Evolutionary conservation across 1,140 invertebrate genomes (phyloP).

Genomic region (Plectrocnemia conspersa): DNA sequence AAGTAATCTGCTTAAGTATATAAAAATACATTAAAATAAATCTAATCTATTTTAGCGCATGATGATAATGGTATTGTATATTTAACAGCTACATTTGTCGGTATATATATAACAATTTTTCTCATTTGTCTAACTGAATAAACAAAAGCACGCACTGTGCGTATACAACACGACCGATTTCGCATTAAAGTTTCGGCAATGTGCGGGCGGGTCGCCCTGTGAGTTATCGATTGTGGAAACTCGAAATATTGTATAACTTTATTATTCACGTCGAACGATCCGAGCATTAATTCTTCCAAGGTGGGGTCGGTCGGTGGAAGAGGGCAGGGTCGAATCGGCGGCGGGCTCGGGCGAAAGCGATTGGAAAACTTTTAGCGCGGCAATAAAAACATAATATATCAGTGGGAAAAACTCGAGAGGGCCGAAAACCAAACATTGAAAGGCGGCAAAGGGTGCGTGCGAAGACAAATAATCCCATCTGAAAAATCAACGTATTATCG

Average conservation of each 20-base stretch:
- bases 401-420: conserved; percentile 14
- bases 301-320: no score
- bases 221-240: conserved; percentile 21
- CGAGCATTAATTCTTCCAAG: conserved; percentile 31
- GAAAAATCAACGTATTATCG: conserved; percentile 21
- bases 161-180: no score
- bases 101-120: no score
- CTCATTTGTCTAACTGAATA: no score
- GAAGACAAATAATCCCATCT: conserved; percentile 28
- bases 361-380: conserved; percentile 36
- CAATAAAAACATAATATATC: conserved; percentile 37
- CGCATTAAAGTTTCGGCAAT: no score
- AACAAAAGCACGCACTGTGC: no score
- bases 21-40: no score
- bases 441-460: conserved; percentile 7
- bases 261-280: conserved; percentile 30
- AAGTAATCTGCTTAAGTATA: no score
- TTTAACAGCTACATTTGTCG: no score
- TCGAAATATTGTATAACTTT: conserved; percentile 28
- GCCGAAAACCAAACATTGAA: conserved; percentile 13
- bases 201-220: no score
- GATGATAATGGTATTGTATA: no score
- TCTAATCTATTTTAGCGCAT: no score
- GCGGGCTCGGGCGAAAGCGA: conserved; percentile 32
- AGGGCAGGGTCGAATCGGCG: conserved; percentile 25